phyloP scores from a whole-genome alignment of 1,140 invertebrate species.

The Aphidius ervi region DNA sequence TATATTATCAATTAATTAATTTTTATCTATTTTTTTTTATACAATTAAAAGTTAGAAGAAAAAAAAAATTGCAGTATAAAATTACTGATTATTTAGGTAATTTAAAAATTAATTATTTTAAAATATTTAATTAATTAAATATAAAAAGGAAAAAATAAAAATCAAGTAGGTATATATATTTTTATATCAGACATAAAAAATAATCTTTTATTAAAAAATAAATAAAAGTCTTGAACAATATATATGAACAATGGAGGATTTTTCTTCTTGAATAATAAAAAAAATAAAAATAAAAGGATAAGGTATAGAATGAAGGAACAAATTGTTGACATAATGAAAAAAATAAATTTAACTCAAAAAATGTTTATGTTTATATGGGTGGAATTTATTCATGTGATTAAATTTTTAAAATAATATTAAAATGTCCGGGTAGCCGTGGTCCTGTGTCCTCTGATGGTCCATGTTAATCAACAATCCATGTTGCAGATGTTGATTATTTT shows the following conservation, averaged over 20 bases:
- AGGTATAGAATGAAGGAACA: too few relatives aligned
- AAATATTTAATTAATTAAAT: not conserved
- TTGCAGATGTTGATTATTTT: not conserved
- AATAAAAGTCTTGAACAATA: constrained; percentile 42
- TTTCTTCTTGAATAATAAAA: too few relatives aligned
- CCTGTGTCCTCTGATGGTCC: not conserved
- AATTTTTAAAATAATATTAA: not conserved
- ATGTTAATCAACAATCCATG: not conserved
- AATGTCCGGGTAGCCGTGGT: not conserved
- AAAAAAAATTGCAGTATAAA: too few relatives aligned
- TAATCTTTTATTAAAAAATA: constrained; percentile 51
- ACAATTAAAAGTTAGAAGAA: too few relatives aligned
- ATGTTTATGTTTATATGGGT: too few relatives aligned
- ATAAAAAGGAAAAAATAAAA: constrained; percentile 14
- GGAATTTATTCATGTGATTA: not conserved
- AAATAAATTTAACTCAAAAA: too few relatives aligned
- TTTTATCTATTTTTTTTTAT: too few relatives aligned
- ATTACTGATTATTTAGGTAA: too few relatives aligned
- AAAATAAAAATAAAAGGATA: too few relatives aligned
- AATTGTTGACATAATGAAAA: too few relatives aligned
- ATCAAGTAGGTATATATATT: constrained; percentile 35
- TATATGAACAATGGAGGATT: constrained; percentile 30
- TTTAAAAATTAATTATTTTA: too few relatives aligned
- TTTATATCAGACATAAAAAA: constrained; percentile 40
- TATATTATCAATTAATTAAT: too few relatives aligned